These are phyloP conservation scores for Nothura maculosa DNA, from an alignment of 2,797 vertebrate species.

Conservation along the genomic window DNA sequence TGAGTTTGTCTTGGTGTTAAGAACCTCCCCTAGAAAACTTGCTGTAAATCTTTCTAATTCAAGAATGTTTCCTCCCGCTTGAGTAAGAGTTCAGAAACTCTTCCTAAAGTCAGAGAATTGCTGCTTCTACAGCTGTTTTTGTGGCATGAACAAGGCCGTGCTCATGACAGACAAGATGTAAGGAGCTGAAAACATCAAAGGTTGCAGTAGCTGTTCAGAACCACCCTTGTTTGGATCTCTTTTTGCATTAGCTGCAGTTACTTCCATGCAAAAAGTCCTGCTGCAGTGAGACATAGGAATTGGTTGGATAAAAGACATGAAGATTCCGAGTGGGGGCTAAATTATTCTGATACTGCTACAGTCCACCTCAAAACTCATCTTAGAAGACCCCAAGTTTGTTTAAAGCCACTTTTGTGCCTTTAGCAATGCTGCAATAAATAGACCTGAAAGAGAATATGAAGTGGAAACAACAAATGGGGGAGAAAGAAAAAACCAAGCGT, in stretches of 20 bases:
- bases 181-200: background rate
- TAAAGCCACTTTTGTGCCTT: background rate
- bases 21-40: background rate
- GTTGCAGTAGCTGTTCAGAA: background rate
- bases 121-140: background rate
- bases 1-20: background rate
- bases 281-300: background rate
- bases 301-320: background rate
- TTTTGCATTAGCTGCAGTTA: background rate
- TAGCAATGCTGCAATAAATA: background rate
- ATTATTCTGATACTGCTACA: background rate
- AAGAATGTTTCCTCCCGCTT: background rate
- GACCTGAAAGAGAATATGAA: background rate
- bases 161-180: accelerated
- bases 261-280: background rate
- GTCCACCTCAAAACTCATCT: background rate
- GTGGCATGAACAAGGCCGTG: background rate
- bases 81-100: background rate
- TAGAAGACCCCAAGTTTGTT: background rate
- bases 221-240: background rate
- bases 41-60: background rate
- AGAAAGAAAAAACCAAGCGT: background rate
- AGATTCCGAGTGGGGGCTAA: background rate
- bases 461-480: background rate
- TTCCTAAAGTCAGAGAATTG: background rate